Evolutionary conservation across 2,888 invertebrate genomes (phyloP).

Genomic region (Pelosia muscerda): DNA sequence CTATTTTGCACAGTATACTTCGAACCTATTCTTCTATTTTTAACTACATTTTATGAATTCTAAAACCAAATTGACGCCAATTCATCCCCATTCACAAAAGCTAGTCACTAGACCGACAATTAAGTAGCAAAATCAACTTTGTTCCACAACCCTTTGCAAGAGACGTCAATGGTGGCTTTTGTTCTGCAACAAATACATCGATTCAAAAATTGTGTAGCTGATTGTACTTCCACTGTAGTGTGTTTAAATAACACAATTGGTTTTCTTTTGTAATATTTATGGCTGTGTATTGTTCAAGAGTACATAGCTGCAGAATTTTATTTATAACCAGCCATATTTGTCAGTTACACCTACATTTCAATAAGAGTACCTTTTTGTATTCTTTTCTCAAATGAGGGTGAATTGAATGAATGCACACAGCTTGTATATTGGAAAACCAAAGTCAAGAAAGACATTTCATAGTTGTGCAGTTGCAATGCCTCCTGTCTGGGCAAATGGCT

Average conservation of each 20-base stretch:
- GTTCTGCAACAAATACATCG: conserved; percentile 38
- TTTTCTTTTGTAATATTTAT: background rate
- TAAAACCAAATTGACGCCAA: background rate
- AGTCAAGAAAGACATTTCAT: too few relatives aligned
- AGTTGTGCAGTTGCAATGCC: too few relatives aligned
- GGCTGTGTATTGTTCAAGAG: background rate
- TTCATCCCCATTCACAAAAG: conserved; percentile 15
- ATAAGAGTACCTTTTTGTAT: too few relatives aligned
- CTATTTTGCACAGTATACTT: too few relatives aligned
- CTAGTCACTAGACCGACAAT: conserved; percentile 33
- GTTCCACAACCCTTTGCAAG: conserved; percentile 33
- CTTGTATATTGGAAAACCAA: too few relatives aligned
- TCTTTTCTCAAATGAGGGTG: too few relatives aligned
- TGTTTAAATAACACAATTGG: background rate
- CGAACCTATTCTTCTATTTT: too few relatives aligned
- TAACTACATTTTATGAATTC: background rate
- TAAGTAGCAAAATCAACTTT: conserved; percentile 41
- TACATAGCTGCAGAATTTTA: too few relatives aligned
- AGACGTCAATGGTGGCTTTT: conserved; percentile 48
- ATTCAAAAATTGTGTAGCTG: conserved; percentile 17
- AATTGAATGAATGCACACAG: too few relatives aligned
- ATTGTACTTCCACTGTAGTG: background rate
- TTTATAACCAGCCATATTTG: too few relatives aligned
- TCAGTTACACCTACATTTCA: too few relatives aligned
- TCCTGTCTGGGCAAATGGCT: too few relatives aligned